phyloP scores from a whole-genome alignment of 2,888 invertebrate genomes.

The Pollenia griseotomentosa region DNA sequence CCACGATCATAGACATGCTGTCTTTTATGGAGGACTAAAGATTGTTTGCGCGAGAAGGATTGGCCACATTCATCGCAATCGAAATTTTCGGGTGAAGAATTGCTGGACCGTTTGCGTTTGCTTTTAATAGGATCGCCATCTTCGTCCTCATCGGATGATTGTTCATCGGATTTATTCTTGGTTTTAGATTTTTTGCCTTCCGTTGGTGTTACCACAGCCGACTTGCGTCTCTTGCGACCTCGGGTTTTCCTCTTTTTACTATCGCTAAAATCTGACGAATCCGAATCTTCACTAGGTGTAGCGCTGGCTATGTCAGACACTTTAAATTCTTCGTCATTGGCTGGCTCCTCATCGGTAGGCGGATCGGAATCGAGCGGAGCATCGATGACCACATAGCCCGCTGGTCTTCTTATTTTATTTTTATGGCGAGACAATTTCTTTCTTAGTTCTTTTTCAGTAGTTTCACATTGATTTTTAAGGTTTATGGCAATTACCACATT shows the following conservation, averaged over 20 bases:
- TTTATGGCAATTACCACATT: constrained; percentile 83
- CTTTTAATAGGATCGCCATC: constrained; percentile 67
- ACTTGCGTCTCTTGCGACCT: constrained; percentile 75
- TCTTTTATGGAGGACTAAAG: constrained; percentile 85
- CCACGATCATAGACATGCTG: constrained; percentile 83
- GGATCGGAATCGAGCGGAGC: constrained; percentile 81
- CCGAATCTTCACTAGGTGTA: constrained; percentile 79
- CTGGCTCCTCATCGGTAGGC: constrained; percentile 80
- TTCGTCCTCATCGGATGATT: constrained; percentile 70
- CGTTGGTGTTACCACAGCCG: constrained; percentile 67
- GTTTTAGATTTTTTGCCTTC: constrained; percentile 58
- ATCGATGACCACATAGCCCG: constrained; percentile 83
- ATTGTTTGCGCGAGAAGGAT: constrained; percentile 85
- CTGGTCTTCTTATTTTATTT: constrained; percentile 81
- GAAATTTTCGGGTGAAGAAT: constrained; percentile 70
- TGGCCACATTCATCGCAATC: constrained; percentile 84
- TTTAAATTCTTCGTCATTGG: constrained; percentile 83
- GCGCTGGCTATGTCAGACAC: constrained; percentile 81
- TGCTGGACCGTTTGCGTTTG: constrained; percentile 71
- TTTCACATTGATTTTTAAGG: constrained; percentile 82
- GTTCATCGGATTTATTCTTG: constrained; percentile 41
- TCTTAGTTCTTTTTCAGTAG: constrained; percentile 83
- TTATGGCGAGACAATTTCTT: constrained; percentile 83
- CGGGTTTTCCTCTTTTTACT: constrained; percentile 76
- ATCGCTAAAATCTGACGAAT: constrained; percentile 79